A percentile compares a stretch with the other conserved stretches of the same genome.
phyloP scores from a whole-genome alignment of 2,797 vertebrate genomes.

The Urosaurus nigricauda region DNA sequence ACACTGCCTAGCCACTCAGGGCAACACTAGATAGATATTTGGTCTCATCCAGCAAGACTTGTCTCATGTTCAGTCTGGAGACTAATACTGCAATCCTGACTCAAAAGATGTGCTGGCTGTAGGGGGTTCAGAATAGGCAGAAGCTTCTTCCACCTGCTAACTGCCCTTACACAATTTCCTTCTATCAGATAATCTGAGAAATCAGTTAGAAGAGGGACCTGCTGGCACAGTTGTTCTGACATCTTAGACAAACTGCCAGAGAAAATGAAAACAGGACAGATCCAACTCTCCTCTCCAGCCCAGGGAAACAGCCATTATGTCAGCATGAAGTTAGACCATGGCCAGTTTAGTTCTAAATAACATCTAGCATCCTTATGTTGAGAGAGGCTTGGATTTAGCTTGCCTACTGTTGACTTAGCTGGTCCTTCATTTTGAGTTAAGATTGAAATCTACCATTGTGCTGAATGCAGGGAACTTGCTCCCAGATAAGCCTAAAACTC shows the following conservation, averaged over 20 bases:
- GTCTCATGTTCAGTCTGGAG: background rate
- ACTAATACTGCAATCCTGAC: background rate
- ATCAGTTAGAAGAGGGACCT: background rate
- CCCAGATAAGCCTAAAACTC: too few species aligned
- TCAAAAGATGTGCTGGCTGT: background rate
- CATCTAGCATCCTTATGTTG: background rate
- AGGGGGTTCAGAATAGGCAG: background rate
- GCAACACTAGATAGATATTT: background rate
- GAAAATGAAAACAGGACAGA: background rate
- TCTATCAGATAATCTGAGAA: too few species aligned
- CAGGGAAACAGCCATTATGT: background rate
- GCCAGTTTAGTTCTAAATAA: background rate
- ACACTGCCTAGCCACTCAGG: background rate
- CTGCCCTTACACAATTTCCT: too few species aligned
- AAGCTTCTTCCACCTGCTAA: background rate
- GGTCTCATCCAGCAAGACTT: background rate
- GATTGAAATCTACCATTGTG: background rate
- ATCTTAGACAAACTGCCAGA: background rate
- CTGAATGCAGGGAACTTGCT: too few species aligned
- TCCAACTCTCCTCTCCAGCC: background rate
- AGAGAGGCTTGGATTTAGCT: background rate
- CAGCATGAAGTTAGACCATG: background rate
- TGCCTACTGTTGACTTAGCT: background rate
- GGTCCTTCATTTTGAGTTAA: background rate
- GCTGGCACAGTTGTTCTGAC: background rate